Base-by-base conservation (phyloP, 2,888 invertebrate species). In the Drosophila tripunctata region DNA sequence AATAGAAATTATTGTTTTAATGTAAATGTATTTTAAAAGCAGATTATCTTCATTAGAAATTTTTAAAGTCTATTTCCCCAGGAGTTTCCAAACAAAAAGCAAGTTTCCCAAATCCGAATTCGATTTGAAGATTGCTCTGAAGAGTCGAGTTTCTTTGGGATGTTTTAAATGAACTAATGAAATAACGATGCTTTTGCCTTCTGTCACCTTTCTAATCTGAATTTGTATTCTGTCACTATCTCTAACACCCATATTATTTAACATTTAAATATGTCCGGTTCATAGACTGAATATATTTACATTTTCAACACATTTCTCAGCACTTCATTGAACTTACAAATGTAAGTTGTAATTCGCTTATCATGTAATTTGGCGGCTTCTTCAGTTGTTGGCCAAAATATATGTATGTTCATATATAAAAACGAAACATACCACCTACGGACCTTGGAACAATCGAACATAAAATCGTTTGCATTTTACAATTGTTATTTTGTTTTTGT, bases 401-500 rank as follows among this genome's bases (percentile, higher is more conserved):
- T 54, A 55, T n/a, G n/a, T n/a, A n/a, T n/a, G n/a, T n/a, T n/a
- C n/a, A n/a, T n/a, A n/a, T n/a, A 15, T 40, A 17, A 38, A 24
- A 50, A 3, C 4, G 10, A 27, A 27, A 10, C 47, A 57, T 45
- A 45, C 52, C 67, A 41, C 22, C 31, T 33, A 1, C n/a, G 17
- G 43, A 72, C 58, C 68, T 72, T 71, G 63, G 68, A 15, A 57
- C 62, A 33, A 5, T 15, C 43, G 31, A 43, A 50, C 41, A 56
- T 63, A 65, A 55, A 61, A 61, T 43, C 43, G 45, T 54, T 54
- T 35, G 50, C 41, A 45, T 36, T 76, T 75, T 60, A 78, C 71
- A 75, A 55, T 78, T 71, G 19, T 44, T 30, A 8, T 22, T n/a
- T n/a, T n/a, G n/a, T n/a, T n/a, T n/a, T n/a, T n/a, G n/a, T n/a